phyloP scores from a whole-genome alignment of 2,113 vertebrate species.

The Ptychochromis oligacanthus region DNA sequence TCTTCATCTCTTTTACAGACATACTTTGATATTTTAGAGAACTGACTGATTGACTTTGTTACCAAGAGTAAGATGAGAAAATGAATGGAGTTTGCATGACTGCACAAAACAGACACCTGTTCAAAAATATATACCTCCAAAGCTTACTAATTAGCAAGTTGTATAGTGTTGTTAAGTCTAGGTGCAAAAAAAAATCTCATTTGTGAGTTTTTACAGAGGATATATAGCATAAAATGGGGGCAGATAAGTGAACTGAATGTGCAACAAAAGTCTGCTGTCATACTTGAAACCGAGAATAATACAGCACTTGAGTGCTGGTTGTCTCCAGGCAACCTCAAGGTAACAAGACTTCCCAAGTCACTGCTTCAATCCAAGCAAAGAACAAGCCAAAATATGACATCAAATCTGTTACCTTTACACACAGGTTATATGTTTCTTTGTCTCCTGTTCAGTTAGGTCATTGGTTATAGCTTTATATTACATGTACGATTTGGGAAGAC shows the following conservation, averaged over 20 bases:
- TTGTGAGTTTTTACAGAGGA: background rate
- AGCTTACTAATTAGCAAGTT: background rate
- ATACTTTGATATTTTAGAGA: background rate
- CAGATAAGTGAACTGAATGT: background rate
- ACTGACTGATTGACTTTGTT: background rate
- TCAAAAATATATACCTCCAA: background rate
- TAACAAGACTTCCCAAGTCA: background rate
- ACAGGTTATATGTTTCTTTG: background rate
- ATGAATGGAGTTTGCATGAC: background rate
- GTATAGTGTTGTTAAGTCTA: background rate
- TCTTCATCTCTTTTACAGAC: background rate
- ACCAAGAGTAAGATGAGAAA: accelerated
- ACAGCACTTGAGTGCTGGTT: background rate
- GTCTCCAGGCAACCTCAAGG: background rate
- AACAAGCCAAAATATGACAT: accelerated
- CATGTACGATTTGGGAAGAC: too few species aligned
- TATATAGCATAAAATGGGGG: background rate
- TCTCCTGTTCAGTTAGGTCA: too few species aligned
- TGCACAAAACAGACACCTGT: background rate
- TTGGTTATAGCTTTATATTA: too few species aligned
- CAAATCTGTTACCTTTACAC: background rate
- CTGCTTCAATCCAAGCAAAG: background rate
- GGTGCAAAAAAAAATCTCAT: accelerated
- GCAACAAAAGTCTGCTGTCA: background rate
- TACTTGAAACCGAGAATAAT: background rate